phyloP scores from a whole-genome alignment of 2,113 vertebrate genomes.

The Psilopogon haemacephalus region DNA sequence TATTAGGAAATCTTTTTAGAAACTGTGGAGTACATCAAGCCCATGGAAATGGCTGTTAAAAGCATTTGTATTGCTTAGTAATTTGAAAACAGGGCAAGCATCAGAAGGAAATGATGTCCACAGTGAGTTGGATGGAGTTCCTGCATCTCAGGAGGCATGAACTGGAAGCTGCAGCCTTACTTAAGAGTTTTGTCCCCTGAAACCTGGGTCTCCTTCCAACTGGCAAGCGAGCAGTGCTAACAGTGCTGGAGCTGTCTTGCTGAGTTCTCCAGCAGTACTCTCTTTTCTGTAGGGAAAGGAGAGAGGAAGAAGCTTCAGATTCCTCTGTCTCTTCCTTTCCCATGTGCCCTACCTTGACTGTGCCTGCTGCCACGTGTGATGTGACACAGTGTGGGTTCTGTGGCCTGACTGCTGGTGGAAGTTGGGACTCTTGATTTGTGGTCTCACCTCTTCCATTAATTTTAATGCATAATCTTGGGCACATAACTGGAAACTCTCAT shows the following conservation, averaged over 20 bases:
- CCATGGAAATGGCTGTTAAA: conserved; percentile 1
- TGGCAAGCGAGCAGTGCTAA: background rate
- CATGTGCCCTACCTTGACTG: background rate
- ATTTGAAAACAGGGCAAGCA: conserved; percentile 23
- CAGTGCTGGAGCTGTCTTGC: background rate
- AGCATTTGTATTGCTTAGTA: conserved; percentile 20
- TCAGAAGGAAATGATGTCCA: conserved; percentile 48
- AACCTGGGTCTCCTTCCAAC: conserved; percentile 24
- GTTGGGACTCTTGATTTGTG: background rate
- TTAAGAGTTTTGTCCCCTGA: conserved; percentile 45
- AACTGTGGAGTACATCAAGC: background rate
- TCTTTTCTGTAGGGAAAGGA: background rate
- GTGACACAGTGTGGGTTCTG: background rate
- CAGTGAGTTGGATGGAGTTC: conserved; percentile 10
- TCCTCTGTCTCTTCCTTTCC: background rate
- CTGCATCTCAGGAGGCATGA: background rate
- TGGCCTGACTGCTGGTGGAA: background rate
- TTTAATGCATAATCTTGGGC: background rate
- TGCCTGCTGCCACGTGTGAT: background rate
- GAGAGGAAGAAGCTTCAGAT: background rate
- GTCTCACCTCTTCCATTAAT: background rate
- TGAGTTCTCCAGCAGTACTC: background rate
- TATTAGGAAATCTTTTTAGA: conserved; percentile 1
- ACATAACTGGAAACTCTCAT: background rate
- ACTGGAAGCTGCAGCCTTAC: conserved; percentile 36